Base-by-base conservation (phyloP, 2,113 vertebrate species). In the Struthio camelus region DNA sequence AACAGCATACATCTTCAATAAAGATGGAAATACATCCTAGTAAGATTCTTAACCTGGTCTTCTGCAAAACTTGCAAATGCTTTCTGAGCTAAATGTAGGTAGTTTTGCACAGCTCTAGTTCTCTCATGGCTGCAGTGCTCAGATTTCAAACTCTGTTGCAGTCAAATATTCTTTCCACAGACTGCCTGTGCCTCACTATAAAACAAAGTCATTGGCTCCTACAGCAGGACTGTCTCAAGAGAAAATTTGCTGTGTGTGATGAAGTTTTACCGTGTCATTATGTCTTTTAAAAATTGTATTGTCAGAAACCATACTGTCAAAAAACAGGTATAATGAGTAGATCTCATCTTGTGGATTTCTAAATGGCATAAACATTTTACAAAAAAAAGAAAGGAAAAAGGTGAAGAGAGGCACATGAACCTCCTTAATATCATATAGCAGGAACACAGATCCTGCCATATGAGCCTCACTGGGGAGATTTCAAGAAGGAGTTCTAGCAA, bases 401-500 rank as follows among this genome's bases (percentile, higher is more conserved):
- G 62, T 88, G 85, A 46, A 94, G 38, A 86, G 61, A 89, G 53
- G 80, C 36, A 54, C 51, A 25, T 95, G 81, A 89, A 93, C 46
- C 72, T 93, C 88, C 91, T 97, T 96, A 90, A 81, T 89, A 94
- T 51, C 0, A 0, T 78, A 72, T 27, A 97, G 93, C 83, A 93
- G 94, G 95, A 97, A 85, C 90, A 95, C 38, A 96, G 94, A 97
- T 81, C 86, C 89, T 85, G 93, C 90, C 96, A 97, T 94, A 95
- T 94, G 97, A 97, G 94, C 95, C 98, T 95, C 97, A 79, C 95
- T 96, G 85, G 95, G 97, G 98, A 97, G 97, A 98, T 97, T 97
- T 97, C 96, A 98, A 97, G 95, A 95, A 97, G 95, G 93, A 97
- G 97, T 94, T 97, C 97, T 97, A 97, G 95, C 96, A 97, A 91